Conservation (phyloP, 2,888 invertebrate species). For the Dynastes grantii region DNA sequence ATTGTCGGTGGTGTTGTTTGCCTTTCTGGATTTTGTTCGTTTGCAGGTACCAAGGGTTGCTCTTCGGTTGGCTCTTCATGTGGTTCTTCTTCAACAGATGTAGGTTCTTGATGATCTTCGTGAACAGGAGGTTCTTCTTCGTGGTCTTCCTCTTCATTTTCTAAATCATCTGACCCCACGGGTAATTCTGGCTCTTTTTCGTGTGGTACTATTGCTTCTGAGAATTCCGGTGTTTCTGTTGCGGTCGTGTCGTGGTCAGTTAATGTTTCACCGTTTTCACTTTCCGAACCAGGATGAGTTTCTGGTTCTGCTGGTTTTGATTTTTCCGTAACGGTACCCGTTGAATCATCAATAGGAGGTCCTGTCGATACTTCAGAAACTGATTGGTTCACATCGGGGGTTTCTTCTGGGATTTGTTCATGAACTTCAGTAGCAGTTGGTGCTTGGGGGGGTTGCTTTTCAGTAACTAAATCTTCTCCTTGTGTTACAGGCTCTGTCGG, state of each 20-base stretch:
- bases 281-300: slow-evolving; percentile 38
- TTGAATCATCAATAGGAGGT: slow-evolving; percentile 23
- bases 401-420: slow-evolving; percentile 40
- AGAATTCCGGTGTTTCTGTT: slow-evolving; percentile 34
- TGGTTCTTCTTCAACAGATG: slow-evolving; percentile 19
- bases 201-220: slow-evolving; percentile 36
- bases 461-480: slow-evolving; percentile 54
- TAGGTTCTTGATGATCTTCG: slow-evolving; percentile 37
- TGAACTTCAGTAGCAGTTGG: slow-evolving; percentile 42
- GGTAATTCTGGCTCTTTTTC: slow-evolving; percentile 43
- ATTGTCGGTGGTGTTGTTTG: slow-evolving; percentile 25
- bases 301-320: slow-evolving; percentile 51
- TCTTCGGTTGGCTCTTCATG: slow-evolving; percentile 30
- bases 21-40: slow-evolving; percentile 2
- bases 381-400: slow-evolving; percentile 41
- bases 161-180: slow-evolving; percentile 50
- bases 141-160: slow-evolving; percentile 48
- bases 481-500: slow-evolving; percentile 45
- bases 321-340: slow-evolving; percentile 38
- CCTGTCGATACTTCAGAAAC: slow-evolving; percentile 48
- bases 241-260: slow-evolving; percentile 49
- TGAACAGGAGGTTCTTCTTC: slow-evolving; percentile 54
- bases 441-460: slow-evolving; percentile 45
- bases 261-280: slow-evolving; percentile 32
- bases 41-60: background rate